phyloP scores from a whole-genome alignment of 2,797 vertebrate genomes.

The Huso huso region DNA sequence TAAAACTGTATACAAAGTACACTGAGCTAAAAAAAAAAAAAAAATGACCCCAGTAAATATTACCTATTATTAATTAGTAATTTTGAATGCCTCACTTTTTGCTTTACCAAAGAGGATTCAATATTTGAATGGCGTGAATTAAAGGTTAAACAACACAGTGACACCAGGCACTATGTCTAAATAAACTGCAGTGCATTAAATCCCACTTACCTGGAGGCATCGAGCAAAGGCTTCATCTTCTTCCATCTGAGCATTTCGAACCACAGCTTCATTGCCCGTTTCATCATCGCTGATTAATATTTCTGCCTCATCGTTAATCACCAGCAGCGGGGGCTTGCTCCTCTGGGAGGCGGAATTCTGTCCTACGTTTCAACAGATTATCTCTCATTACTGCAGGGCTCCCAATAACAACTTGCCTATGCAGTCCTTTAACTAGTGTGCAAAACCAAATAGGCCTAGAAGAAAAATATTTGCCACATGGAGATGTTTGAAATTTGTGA shows the following conservation, averaged over 20 bases:
- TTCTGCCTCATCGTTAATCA: conserved; percentile 33
- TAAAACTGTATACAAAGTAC: too few species aligned
- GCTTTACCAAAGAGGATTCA: too few species aligned
- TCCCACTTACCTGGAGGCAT: conserved; percentile 51
- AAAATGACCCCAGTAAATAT: too few species aligned
- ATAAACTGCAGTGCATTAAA: too few species aligned
- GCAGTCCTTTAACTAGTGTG: too few species aligned
- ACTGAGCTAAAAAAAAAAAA: too few species aligned
- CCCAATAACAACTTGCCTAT: background rate
- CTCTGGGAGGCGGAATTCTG: conserved; percentile 26
- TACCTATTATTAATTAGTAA: too few species aligned
- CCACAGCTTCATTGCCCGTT: conserved; percentile 39
- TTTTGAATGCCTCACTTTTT: too few species aligned
- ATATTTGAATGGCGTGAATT: too few species aligned
- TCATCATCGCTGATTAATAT: conserved; percentile 52
- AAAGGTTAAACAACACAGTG: background rate
- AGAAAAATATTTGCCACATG: too few species aligned
- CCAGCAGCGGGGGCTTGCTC: conserved; percentile 29
- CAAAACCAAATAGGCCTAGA: too few species aligned
- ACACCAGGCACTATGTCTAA: background rate
- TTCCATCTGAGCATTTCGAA: conserved; percentile 49
- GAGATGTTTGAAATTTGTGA: too few species aligned
- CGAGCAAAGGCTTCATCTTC: conserved; percentile 58
- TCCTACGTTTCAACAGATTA: conserved; percentile 4
- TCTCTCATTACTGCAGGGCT: background rate